Percentiles rank a stretch among this genome's conserved stretches.
These are phyloP conservation scores for Eupsittula cactorum DNA, from an alignment of 2,113 vertebrate genomes.

Conservation along the genomic window DNA sequence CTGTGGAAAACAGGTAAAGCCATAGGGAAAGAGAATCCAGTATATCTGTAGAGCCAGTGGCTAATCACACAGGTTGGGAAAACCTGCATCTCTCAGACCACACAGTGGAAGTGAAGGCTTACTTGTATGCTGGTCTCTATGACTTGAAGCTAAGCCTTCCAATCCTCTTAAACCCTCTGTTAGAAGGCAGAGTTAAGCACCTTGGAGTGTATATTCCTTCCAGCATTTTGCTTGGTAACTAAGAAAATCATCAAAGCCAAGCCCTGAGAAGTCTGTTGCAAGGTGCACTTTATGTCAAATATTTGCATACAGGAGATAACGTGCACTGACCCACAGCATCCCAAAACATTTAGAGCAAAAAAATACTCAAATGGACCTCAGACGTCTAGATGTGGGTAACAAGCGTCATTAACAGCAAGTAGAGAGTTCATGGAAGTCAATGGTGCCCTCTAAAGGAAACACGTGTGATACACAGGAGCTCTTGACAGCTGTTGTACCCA, in stretches of 20 bases:
- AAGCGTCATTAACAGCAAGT: background rate
- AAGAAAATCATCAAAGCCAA: background rate
- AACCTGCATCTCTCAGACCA: background rate
- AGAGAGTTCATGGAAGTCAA: conserved; percentile 61
- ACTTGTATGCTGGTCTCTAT: background rate
- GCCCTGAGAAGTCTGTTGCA: background rate
- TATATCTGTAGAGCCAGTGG: background rate
- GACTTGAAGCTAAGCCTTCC: background rate
- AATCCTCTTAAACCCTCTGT: background rate
- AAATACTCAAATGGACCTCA: background rate
- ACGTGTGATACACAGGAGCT: background rate
- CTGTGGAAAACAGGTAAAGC: background rate
- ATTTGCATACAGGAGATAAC: background rate
- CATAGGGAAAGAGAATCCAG: background rate
- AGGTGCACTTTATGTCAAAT: background rate
- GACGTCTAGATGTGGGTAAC: background rate
- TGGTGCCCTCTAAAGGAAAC: conserved; percentile 81
- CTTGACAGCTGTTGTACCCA: background rate
- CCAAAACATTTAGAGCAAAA: background rate
- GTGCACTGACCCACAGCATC: background rate
- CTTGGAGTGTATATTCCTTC: background rate
- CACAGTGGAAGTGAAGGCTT: background rate
- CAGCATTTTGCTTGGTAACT: background rate
- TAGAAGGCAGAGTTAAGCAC: background rate
- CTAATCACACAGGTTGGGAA: background rate